Evolutionary conservation across 2,797 vertebrate genomes (phyloP), one percentile per base, ranked within the genome.

Genomic region (Lerista edwardsae): DNA sequence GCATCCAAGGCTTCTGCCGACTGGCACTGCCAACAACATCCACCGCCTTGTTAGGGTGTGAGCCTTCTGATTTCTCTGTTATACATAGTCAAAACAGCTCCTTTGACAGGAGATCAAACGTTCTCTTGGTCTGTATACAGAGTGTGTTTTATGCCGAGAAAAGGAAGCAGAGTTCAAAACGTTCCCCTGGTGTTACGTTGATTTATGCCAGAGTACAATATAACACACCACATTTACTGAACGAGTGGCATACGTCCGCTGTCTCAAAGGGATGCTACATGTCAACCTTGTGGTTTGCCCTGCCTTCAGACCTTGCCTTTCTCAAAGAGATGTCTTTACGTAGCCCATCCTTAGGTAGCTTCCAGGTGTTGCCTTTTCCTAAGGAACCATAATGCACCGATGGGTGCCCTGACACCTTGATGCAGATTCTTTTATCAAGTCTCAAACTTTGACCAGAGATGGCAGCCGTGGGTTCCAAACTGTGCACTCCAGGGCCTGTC

Each of bases 211-310:
- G 34, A 78, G 55, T 5, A 29, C 25, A 88, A 82, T 75, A 59
- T 51, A 41, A 55, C 12, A 55, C 69, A 47, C 83, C 92, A 88
- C 82, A 59, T 84, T 90, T 68, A 73, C 65, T 83, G 68, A 82
- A 44, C 41, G 89, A 79, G 6, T 64, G 82, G 88, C 80, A 39
- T 12, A 34, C 10, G 19, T 86, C 89, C 88, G 86, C 76, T 91
- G 23, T 90, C 91, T 91, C 87, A 91, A 72, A 86, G 87, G 86
- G 85, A 81, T 90, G 84, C 71, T 84, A 93, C 91, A 93, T 87
- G 82, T 89, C 90, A 94, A 88, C 69, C 25, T 73, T 91, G 82
- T 57, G 71, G 78, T 92, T 94, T 87, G 76, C 87, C 69, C 36
- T 79, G 71, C 64, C 74, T 89, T 91, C 55, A 88, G 83, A 85